Conservation (phyloP, 2,113 vertebrate genomes). For the Elaphurus davidianus region DNA sequence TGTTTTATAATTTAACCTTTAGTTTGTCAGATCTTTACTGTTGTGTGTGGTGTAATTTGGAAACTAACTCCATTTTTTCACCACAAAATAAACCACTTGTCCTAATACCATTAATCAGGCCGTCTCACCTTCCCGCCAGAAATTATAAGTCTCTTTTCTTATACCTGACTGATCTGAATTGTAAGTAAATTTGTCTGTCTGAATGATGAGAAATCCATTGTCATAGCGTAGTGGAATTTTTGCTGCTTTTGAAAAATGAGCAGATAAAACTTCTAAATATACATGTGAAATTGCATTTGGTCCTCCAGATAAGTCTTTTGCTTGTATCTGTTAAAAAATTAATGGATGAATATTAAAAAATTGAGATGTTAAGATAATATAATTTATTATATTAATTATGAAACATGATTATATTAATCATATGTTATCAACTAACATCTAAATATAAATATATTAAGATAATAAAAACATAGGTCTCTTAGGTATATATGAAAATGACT, state of each 20-base stretch:
- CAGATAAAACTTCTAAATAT: conserved; percentile 84
- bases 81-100: neutral
- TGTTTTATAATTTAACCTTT: neutral
- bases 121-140: neutral
- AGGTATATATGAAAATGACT: neutral
- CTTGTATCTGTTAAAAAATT: conserved; percentile 79
- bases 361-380: neutral
- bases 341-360: neutral
- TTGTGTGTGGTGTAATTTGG: neutral
- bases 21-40: neutral
- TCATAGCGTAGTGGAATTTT: conserved; percentile 81
- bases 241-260: conserved; percentile 79
- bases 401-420: neutral
- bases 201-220: conserved; percentile 91
- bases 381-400: neutral
- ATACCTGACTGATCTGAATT: conserved; percentile 88
- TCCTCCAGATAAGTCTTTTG: conserved; percentile 74
- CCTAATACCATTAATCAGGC: neutral
- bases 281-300: conserved; percentile 70
- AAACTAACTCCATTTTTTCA: neutral
- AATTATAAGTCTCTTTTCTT: neutral
- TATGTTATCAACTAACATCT: neutral
- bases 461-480: neutral
- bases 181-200: conserved; percentile 91
- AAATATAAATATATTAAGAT: neutral